Evolutionary conservation across 1,140 invertebrate species (phyloP).

Genomic region (Drosophila dunni): DNA sequence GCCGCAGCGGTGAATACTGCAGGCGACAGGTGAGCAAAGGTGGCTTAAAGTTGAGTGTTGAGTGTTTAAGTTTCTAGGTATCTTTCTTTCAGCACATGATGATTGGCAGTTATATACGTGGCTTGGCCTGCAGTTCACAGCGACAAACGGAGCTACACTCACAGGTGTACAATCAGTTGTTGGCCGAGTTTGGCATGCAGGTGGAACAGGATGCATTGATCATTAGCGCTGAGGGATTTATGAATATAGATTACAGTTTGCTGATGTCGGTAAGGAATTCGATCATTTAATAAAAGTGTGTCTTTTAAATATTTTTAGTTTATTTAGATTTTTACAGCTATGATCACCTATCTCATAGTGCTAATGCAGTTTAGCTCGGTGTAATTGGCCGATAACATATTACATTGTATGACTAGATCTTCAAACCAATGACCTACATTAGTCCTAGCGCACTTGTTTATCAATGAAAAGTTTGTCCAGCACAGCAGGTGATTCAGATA

Average conservation of each 20-base stretch:
- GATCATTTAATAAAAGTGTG: not conserved
- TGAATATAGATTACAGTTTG: slow-evolving; percentile 61
- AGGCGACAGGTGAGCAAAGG: slow-evolving; percentile 48
- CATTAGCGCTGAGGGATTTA: slow-evolving; percentile 67
- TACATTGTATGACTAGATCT: not conserved
- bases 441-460: not conserved
- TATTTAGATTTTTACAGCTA: slow-evolving; percentile 62
- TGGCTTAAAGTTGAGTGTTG: too few species aligned
- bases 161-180: slow-evolving; percentile 47
- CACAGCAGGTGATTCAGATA: slow-evolving; percentile 8
- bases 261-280: slow-evolving; percentile 64
- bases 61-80: not conserved
- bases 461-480: not conserved
- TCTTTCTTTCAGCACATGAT: slow-evolving; percentile 43
- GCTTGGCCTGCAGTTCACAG: slow-evolving; percentile 37
- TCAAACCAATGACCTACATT: slow-evolving; percentile 3
- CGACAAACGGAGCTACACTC: slow-evolving; percentile 9
- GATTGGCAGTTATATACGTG: slow-evolving; percentile 57
- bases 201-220: slow-evolving; percentile 63
- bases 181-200: slow-evolving; percentile 64
- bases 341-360: slow-evolving; percentile 69
- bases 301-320: not conserved
- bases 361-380: slow-evolving; percentile 67
- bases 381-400: slow-evolving; percentile 34
- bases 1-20: slow-evolving; percentile 61